Conservation (phyloP, 2,113 vertebrate species). For the Tylochromis polylepis region DNA sequence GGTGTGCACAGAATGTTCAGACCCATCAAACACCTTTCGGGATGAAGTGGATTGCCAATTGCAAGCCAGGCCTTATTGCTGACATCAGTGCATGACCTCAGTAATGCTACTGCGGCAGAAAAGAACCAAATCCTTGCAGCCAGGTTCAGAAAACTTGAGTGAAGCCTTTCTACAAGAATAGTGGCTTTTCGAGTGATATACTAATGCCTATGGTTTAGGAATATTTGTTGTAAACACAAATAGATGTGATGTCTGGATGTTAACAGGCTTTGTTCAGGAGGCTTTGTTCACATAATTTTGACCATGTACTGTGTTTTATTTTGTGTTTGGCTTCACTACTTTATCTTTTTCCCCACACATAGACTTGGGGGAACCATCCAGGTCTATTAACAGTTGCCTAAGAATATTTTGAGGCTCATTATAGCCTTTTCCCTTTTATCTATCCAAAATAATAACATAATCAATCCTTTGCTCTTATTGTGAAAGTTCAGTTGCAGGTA, state of each 20-base stretch:
- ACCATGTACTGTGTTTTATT: neutral
- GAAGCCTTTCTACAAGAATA: slow-evolving; percentile 1
- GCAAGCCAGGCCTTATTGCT: slow-evolving; percentile 25
- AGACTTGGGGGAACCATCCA: neutral
- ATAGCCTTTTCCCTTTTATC: neutral
- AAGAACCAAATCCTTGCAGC: slow-evolving; percentile 19
- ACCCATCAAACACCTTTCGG: slow-evolving; percentile 35
- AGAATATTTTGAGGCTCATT: neutral
- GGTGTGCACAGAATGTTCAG: neutral
- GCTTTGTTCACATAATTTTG: neutral
- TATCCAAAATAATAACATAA: neutral
- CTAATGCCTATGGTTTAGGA: neutral
- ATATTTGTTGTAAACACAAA: neutral
- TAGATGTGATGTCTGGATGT: neutral
- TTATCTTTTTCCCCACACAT: neutral
- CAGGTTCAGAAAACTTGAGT: neutral
- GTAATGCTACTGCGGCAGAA: slow-evolving; percentile 7
- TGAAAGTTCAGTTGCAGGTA: neutral
- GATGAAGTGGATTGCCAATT: slow-evolving; percentile 18
- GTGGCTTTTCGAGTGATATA: neutral
- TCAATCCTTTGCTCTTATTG: neutral
- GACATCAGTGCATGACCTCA: slow-evolving; percentile 40
- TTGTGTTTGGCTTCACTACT: neutral
- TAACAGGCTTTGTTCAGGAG: neutral
- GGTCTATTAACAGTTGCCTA: neutral